A percentile compares a stretch with the other conserved stretches of the same genome.
phyloP scores from a whole-genome alignment of 1,140 invertebrate species.

The Lutraria rhynchaena region DNA sequence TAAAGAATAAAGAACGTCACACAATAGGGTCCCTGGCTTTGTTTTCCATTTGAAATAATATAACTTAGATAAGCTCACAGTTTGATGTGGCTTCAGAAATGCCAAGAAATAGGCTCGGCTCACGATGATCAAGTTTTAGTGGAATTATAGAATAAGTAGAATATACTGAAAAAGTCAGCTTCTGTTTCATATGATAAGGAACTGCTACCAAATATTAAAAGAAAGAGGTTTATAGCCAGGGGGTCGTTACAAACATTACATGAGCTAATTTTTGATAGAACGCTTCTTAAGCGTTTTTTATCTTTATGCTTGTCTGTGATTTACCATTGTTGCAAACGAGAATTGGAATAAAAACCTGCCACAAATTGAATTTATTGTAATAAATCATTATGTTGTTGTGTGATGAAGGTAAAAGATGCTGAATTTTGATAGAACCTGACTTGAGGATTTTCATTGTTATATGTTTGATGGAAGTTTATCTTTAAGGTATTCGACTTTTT shows the following conservation, averaged over 20 bases:
- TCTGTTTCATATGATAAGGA: conserved; percentile 14
- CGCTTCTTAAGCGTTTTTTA: too few species aligned
- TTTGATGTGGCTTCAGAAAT: conserved; percentile 2
- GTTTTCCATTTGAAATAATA: conserved; percentile 49
- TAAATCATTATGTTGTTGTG: too few species aligned
- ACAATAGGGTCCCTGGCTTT: conserved; percentile 55
- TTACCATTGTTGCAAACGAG: too few species aligned
- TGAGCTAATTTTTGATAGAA: too few species aligned
- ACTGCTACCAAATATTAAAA: conserved; percentile 21
- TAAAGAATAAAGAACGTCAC: conserved; percentile 3
- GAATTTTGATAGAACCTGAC: too few species aligned
- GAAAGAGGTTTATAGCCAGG: neutral
- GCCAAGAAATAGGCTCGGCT: neutral
- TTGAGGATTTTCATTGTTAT: too few species aligned
- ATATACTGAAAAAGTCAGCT: conserved; percentile 5
- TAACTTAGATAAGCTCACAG: conserved; percentile 9
- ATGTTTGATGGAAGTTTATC: too few species aligned
- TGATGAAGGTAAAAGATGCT: too few species aligned
- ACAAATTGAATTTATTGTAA: too few species aligned
- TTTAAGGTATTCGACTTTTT: too few species aligned
- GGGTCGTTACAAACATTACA: neutral
- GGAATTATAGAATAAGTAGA: conserved; percentile 12
- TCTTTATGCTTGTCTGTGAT: too few species aligned
- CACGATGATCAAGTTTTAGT: neutral
- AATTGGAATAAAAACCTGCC: too few species aligned